Conservation (phyloP, 2,113 vertebrate species). For the Tapirus terrestris region DNA sequence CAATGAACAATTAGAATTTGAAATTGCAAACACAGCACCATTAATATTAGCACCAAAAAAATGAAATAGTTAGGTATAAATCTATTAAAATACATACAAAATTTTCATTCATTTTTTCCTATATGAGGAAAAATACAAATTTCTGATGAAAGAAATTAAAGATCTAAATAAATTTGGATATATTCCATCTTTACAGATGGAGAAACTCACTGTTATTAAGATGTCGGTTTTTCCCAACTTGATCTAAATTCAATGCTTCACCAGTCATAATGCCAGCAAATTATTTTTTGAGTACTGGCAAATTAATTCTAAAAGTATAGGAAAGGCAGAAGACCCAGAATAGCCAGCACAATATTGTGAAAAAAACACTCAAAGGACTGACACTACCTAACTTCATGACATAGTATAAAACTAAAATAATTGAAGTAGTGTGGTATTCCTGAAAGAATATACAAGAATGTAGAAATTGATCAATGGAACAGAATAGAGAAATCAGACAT, state of each 20-base stretch:
- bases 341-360: not conserved
- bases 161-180: not conserved
- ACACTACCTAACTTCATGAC: not conserved
- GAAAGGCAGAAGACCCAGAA: not conserved
- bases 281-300: not conserved
- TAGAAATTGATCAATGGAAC: not conserved
- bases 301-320: not conserved
- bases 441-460: not conserved
- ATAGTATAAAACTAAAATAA: not conserved
- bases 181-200: not conserved
- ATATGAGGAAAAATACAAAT: not conserved
- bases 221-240: not conserved
- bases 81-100: not conserved
- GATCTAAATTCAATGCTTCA: not conserved
- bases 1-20: not conserved
- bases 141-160: not conserved
- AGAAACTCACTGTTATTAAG: not conserved
- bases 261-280: not conserved
- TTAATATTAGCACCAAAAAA: not conserved
- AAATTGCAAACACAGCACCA: not conserved
- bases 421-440: not conserved
- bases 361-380: not conserved
- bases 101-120: too few species aligned
- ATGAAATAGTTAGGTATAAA: not conserved
- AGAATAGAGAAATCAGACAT: not conserved